Evolutionary conservation across 2,113 vertebrate genomes (phyloP), one percentile per base, ranked within the genome.

Genomic region (Piliocolobus tephrosceles): DNA sequence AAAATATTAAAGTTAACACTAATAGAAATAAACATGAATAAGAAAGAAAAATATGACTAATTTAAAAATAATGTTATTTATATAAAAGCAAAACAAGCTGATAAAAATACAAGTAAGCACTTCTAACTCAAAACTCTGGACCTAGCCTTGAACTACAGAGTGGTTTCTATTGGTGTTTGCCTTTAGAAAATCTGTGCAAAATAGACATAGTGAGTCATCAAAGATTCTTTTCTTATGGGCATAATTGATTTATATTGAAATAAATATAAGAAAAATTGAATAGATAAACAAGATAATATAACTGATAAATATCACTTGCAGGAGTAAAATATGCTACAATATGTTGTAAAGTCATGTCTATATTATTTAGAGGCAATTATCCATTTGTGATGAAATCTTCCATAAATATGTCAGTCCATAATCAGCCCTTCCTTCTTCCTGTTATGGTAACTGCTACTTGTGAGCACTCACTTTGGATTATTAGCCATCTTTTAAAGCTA

Each of bases 191-290:
- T 84, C 27, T 90, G 68, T 38, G 17, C 8, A 80, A 68, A 87
- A 57, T 8, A 88, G 52, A 86, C 3, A 43, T 4, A 45, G 3
- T 22, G 30, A 92, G 17, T 58, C 52, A 79, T 8, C 1, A 80
- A 79, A 86, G 23, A 38, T 75, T 61, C 17, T 45, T 13, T 94
- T 90, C 20, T 22, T 38, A 58, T 90, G 4, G 35, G 0, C 45
- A 16, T 55, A 93, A 80, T 2, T 43, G 55, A 85, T 88, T 94
- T 64, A 32, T 85, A n/a, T 18, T 93, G 23, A 91, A 95, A 93
- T 88, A 90, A 85, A 75, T 38, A 13, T 5, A 82, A 66, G 32
- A 85, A 47, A 82, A 66, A 50, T 73, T 80, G 0, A 35, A 57
- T 55, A 45, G 52, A 72, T 43, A 78, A 92, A 78, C n/a, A 94